A percentile compares a stretch with the other conserved stretches of the same genome.
These are phyloP conservation scores for Aphelenchoides fujianensis DNA, from an alignment of 1,140 invertebrate species.

Conservation along the genomic window DNA sequence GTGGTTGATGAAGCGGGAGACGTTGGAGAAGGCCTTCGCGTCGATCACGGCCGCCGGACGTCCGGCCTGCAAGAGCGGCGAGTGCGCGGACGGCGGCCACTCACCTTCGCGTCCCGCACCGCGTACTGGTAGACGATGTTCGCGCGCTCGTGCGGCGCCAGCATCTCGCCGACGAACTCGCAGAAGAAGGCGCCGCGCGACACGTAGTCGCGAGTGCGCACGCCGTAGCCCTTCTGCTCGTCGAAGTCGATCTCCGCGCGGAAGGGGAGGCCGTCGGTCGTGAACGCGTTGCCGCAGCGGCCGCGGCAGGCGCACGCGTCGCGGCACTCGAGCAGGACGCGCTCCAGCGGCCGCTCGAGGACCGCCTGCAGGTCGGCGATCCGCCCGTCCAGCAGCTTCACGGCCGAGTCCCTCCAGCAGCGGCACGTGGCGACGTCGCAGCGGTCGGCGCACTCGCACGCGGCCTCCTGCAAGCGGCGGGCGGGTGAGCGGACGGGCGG, in stretches of 20 bases:
- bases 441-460: slow-evolving; percentile 2
- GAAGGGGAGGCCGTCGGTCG: neutral
- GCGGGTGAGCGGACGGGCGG: neutral
- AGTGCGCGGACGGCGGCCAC: neutral
- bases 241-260: slow-evolving; percentile 14
- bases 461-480: neutral
- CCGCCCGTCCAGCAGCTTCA: slow-evolving; percentile 9
- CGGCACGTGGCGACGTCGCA: slow-evolving; percentile 4
- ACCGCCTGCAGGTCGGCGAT: neutral
- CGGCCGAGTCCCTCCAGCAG: slow-evolving; percentile 1
- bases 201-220: slow-evolving; percentile 13
- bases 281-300: slow-evolving; percentile 16
- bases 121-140: neutral
- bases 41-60: slow-evolving; percentile 1
- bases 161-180: slow-evolving; percentile 21
- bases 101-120: neutral
- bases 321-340: slow-evolving; percentile 19
- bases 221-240: slow-evolving; percentile 16
- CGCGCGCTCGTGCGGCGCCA: neutral
- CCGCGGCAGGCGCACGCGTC: slow-evolving; percentile 17
- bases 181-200: slow-evolving; percentile 8
- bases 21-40: slow-evolving; percentile 4
- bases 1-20: slow-evolving; percentile 19
- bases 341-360: slow-evolving; percentile 16
- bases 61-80: neutral